A percentile compares a stretch with the other conserved stretches of the same genome.
These are phyloP conservation scores for Synergus japonicus DNA, from an alignment of 2,888 invertebrate genomes.

Conservation along the genomic window DNA sequence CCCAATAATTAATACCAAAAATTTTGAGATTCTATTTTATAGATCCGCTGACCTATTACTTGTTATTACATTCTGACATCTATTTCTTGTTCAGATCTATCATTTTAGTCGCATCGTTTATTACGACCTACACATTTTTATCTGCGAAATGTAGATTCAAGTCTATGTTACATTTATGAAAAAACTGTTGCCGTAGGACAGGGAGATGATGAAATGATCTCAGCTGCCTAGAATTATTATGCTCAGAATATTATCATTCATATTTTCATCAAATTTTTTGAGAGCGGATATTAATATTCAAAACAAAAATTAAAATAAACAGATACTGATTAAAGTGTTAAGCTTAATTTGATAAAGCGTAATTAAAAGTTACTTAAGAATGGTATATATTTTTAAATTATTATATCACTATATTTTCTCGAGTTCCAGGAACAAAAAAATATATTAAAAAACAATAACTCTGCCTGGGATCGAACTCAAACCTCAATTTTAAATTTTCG, in stretches of 20 bases:
- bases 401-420: constrained; percentile 12
- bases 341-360: too few species aligned
- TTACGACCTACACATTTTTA: neutral
- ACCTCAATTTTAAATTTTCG: too few species aligned
- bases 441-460: too few species aligned
- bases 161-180: neutral
- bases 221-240: neutral
- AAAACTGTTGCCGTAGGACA: constrained; percentile 7
- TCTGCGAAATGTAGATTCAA: neutral
- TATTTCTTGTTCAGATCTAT: neutral
- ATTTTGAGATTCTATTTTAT: neutral
- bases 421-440: too few species aligned
- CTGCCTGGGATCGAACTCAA: too few species aligned
- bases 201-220: neutral
- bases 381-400: too few species aligned
- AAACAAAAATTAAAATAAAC: neutral
- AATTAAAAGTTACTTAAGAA: too few species aligned
- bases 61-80: neutral
- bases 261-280: neutral
- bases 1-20: neutral
- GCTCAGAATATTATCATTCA: neutral
- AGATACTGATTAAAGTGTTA: neutral
- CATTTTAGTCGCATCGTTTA: neutral
- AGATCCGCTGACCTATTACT: neutral
- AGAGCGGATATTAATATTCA: too few species aligned